Percentiles rank a stretch among this genome's conserved stretches.
Evolutionary conservation across 2,888 invertebrate species (phyloP).

Genomic region (Andricus quercusramuli): DNA sequence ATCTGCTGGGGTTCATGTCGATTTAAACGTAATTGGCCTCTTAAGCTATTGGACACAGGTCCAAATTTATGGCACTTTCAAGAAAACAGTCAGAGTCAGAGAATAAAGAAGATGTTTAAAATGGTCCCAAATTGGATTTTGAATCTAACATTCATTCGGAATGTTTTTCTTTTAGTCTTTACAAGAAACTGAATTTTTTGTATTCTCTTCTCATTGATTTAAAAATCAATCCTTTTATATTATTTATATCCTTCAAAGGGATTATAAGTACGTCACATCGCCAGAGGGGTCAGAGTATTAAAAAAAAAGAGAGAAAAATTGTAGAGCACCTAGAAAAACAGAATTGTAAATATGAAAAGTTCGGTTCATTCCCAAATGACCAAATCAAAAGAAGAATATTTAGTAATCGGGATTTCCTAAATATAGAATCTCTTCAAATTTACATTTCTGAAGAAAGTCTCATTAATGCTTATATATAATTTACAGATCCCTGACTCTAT

Average conservation of each 20-base stretch:
- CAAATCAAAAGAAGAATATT: background rate
- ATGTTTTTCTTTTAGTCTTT: background rate
- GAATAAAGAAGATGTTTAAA: constrained; percentile 7
- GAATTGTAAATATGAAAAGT: constrained; percentile 35
- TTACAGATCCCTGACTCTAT: constrained; percentile 17
- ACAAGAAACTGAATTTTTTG: background rate
- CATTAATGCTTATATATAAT: constrained; percentile 18
- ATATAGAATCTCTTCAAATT: constrained; percentile 16
- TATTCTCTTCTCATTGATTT: background rate
- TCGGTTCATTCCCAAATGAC: background rate
- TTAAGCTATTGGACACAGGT: constrained; percentile 37
- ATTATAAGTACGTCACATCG: constrained; percentile 27
- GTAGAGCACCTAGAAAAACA: constrained; percentile 11
- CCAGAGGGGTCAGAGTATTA: constrained; percentile 13
- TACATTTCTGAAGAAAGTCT: constrained; percentile 10
- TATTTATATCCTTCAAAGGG: constrained; percentile 21
- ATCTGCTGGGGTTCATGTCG: constrained; percentile 4
- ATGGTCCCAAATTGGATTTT: constrained; percentile 36
- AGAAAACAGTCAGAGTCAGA: constrained; percentile 37
- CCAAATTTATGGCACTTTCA: constrained; percentile 43
- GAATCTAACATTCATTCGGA: constrained; percentile 30
- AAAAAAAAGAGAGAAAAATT: constrained; percentile 17
- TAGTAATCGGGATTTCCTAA: background rate
- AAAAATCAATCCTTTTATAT: background rate
- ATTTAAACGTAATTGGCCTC: constrained; percentile 27